phyloP scores from a whole-genome alignment of 1,140 invertebrate genomes.

The Drosophila santomea region DNA sequence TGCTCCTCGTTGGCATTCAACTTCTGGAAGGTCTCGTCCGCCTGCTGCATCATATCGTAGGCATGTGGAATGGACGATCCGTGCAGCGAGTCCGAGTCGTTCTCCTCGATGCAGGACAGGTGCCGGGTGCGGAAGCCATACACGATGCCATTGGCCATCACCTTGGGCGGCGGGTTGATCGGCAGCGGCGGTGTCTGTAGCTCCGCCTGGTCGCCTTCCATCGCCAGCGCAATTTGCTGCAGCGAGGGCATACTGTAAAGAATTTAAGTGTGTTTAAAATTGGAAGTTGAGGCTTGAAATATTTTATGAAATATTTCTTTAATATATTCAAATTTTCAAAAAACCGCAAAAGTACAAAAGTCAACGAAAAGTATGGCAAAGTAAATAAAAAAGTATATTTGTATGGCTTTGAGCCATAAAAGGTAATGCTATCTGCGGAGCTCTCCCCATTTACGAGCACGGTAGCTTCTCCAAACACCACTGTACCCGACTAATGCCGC shows the following conservation, averaged over 20 bases:
- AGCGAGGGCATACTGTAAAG: slow-evolving; percentile 52
- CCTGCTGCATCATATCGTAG: slow-evolving; percentile 78
- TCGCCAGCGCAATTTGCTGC: slow-evolving; percentile 34
- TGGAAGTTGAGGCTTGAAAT: no score
- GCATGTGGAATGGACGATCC: slow-evolving; percentile 72
- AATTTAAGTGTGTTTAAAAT: not conserved
- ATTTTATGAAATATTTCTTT: no score
- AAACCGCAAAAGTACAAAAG: no score
- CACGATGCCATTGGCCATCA: slow-evolving; percentile 61
- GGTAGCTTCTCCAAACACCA: not conserved
- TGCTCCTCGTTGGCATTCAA: slow-evolving; percentile 52
- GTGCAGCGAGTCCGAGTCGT: slow-evolving; percentile 80
- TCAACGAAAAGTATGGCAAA: no score
- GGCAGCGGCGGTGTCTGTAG: slow-evolving; percentile 60
- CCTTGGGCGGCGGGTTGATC: slow-evolving; percentile 62
- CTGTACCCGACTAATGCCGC: slow-evolving; percentile 28
- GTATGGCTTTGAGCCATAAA: not conserved
- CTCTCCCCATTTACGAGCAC: not conserved
- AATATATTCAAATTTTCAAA: no score
- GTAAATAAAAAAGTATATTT: no score
- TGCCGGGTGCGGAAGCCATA: slow-evolving; percentile 82
- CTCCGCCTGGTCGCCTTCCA: slow-evolving; percentile 33
- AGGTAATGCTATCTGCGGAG: not conserved
- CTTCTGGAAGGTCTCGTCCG: slow-evolving; percentile 77
- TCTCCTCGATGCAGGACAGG: slow-evolving; percentile 83